These are phyloP conservation scores for Sebastes itinus DNA, from an alignment of 2,797 vertebrate genomes.

Conservation along the genomic window DNA sequence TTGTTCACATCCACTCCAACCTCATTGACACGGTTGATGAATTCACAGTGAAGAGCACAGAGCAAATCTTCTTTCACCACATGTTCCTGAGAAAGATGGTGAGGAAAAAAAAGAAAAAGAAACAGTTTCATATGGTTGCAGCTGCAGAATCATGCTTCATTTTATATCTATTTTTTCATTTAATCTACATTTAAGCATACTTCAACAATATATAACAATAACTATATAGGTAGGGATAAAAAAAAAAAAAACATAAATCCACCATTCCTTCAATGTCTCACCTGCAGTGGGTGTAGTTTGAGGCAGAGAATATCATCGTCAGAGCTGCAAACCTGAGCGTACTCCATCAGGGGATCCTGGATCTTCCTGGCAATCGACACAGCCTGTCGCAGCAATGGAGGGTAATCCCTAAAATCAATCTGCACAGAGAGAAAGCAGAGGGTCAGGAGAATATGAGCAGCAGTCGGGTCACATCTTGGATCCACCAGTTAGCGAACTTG, in stretches of 20 bases:
- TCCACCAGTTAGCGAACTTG: neutral
- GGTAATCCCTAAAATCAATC: conserved; percentile 96
- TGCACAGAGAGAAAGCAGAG: conserved; percentile 57
- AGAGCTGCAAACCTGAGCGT: conserved; percentile 95
- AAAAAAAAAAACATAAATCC: neutral
- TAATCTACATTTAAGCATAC: neutral
- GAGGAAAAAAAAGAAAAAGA: neutral
- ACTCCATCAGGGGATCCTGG: conserved; percentile 97
- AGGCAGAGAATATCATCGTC: conserved; percentile 98
- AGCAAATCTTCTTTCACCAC: conserved; percentile 97
- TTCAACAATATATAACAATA: neutral
- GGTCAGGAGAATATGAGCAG: neutral
- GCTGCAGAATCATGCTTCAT: neutral
- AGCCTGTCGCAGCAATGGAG: conserved; percentile 93
- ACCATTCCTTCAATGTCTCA: conserved; percentile 55
- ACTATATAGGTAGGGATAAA: neutral
- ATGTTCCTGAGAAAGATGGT: conserved; percentile 85
- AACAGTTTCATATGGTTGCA: neutral
- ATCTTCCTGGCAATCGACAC: conserved; percentile 96
- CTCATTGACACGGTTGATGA: conserved; percentile 98
- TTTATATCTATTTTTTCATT: neutral
- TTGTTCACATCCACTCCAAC: conserved; percentile 98
- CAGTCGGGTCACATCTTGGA: neutral
- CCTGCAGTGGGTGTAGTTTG: conserved; percentile 96
- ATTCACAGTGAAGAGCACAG: conserved; percentile 93